Conservation (phyloP, 2,888 invertebrate genomes). For the Boloria selene region DNA sequence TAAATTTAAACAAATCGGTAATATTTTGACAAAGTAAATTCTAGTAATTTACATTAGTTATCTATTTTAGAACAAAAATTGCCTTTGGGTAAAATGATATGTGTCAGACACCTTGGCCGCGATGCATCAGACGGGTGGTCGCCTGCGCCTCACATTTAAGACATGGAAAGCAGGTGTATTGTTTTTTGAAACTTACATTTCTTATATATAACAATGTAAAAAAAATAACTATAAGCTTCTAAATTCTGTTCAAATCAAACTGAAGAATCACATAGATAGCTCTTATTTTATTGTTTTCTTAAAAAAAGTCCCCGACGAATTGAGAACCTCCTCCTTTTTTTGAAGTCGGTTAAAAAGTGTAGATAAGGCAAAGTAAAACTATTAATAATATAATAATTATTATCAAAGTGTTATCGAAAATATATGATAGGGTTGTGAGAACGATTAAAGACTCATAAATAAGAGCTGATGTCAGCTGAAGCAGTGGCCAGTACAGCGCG, state of each 20-base stretch:
- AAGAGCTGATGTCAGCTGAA: constrained; percentile 19
- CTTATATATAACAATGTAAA: background rate
- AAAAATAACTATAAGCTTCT: background rate
- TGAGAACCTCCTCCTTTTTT: too few relatives aligned
- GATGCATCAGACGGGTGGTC: constrained; percentile 38
- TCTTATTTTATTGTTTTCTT: too few relatives aligned
- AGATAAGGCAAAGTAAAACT: too few relatives aligned
- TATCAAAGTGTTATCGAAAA: background rate
- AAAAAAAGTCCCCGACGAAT: too few relatives aligned
- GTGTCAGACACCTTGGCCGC: constrained; percentile 35
- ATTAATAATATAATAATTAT: too few relatives aligned
- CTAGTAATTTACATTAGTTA: too few relatives aligned
- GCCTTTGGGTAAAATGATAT: constrained; percentile 11
- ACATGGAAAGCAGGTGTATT: constrained; percentile 6
- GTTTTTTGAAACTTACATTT: too few relatives aligned
- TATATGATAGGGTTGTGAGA: constrained; percentile 1
- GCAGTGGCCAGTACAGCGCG: constrained; percentile 24
- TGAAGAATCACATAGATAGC: too few relatives aligned
- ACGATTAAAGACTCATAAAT: constrained; percentile 31
- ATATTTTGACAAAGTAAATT: too few relatives aligned
- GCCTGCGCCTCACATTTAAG: constrained; percentile 30
- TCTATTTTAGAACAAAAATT: background rate
- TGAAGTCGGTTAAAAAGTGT: too few relatives aligned
- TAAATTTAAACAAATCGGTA: too few relatives aligned
- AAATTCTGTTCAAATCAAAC: too few relatives aligned